Evolutionary conservation across 2,797 vertebrate species (phyloP).

Genomic region (Poeciliopsis paucimaculata): DNA sequence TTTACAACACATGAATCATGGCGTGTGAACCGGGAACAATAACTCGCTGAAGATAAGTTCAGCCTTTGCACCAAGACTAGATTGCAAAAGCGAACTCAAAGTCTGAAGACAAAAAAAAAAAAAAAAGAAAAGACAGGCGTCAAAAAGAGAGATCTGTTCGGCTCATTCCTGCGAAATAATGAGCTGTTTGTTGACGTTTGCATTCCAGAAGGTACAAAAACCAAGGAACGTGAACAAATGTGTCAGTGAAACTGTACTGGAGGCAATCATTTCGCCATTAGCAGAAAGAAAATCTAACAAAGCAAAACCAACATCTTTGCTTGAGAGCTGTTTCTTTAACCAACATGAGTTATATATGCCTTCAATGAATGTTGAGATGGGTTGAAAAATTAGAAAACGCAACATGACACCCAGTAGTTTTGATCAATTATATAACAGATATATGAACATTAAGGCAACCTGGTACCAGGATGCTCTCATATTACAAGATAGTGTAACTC

Average conservation of each 20-base stretch:
- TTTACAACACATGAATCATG: conserved; percentile 40
- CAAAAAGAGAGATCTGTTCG: conserved; percentile 11
- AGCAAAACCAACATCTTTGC: conserved; percentile 2
- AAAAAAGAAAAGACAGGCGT: conserved; percentile 29
- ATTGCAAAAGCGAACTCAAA: conserved; percentile 24
- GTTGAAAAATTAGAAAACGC: neutral
- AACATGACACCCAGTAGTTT: neutral
- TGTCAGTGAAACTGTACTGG: conserved; percentile 20
- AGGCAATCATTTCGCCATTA: conserved; percentile 29
- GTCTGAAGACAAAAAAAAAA: conserved; percentile 20
- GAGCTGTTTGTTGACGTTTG: conserved; percentile 37
- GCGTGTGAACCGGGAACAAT: conserved; percentile 45
- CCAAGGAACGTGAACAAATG: conserved; percentile 33
- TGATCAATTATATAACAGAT: neutral
- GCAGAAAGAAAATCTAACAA: conserved; percentile 8
- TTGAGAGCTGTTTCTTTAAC: neutral
- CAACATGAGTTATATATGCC: neutral
- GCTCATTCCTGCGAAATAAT: conserved; percentile 38
- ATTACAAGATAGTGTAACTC: neutral
- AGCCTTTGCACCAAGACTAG: conserved; percentile 24
- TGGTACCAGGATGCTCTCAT: neutral
- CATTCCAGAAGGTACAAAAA: conserved; percentile 34
- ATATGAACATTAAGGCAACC: neutral
- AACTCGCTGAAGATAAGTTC: conserved; percentile 40
- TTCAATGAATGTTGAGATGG: neutral